These are phyloP conservation scores for Dryobates pubescens DNA, from an alignment of 2,797 vertebrate genomes.

Conservation along the genomic window DNA sequence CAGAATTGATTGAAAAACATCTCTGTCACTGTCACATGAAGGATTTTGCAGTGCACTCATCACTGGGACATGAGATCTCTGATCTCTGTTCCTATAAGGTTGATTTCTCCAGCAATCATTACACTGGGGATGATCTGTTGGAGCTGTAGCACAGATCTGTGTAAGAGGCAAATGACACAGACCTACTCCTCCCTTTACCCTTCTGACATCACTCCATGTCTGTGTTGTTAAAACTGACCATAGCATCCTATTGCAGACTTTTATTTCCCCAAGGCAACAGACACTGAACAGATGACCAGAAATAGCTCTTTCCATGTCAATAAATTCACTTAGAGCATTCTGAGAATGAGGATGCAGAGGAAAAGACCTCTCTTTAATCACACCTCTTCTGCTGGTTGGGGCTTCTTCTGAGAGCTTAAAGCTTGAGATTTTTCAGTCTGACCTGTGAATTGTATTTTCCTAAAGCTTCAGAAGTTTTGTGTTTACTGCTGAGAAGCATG, in stretches of 20 bases:
- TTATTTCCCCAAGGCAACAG: neutral
- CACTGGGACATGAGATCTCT: neutral
- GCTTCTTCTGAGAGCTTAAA: neutral
- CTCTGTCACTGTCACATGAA: neutral
- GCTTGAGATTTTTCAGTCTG: neutral
- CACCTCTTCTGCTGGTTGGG: neutral
- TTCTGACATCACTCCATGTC: constrained; percentile 26
- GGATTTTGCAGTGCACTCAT: neutral
- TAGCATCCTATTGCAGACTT: constrained; percentile 4
- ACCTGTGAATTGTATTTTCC: neutral
- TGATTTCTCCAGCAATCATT: constrained; percentile 28
- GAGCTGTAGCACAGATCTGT: neutral
- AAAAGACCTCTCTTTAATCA: constrained; percentile 16
- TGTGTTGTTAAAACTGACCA: constrained; percentile 51
- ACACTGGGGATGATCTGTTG: neutral
- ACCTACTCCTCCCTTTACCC: neutral
- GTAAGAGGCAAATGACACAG: constrained; percentile 20
- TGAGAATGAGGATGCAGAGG: constrained; percentile 50
- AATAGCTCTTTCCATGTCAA: constrained; percentile 56
- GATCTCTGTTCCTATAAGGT: neutral
- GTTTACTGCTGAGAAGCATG: neutral
- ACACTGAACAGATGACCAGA: constrained; percentile 56
- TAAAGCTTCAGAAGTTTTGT: neutral
- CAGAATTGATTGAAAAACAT: neutral
- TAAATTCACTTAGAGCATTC: constrained; percentile 68